A percentile compares a stretch with the other conserved stretches of the same genome.
These are phyloP conservation scores for Himalopsyche phryganea DNA, from an alignment of 1,140 invertebrate genomes.

Conservation along the genomic window DNA sequence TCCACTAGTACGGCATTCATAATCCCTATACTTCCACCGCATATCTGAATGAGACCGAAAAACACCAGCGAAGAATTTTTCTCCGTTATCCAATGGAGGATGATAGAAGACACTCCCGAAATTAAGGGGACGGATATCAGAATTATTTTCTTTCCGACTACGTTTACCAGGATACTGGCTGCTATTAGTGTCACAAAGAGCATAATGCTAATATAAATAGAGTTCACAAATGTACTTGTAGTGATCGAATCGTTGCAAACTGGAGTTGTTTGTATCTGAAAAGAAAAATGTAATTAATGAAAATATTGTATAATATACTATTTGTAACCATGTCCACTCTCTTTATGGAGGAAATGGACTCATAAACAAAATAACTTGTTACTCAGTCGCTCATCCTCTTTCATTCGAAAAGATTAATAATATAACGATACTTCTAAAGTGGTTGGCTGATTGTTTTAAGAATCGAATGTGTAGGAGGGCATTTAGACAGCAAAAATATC, in stretches of 20 bases:
- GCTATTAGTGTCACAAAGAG: conserved; percentile 48
- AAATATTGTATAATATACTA: neutral
- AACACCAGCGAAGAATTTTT: conserved; percentile 40
- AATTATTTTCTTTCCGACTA: conserved; percentile 45
- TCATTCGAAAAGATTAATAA: too few relatives aligned
- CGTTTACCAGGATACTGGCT: conserved; percentile 45
- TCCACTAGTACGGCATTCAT: conserved; percentile 49
- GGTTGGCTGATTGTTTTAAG: too few relatives aligned
- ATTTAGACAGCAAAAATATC: too few relatives aligned
- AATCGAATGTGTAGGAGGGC: too few relatives aligned
- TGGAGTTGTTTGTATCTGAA: neutral
- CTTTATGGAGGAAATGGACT: neutral
- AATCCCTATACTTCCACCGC: conserved; percentile 45
- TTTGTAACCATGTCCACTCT: neutral
- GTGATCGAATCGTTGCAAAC: conserved; percentile 45
- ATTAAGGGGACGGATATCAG: conserved; percentile 37
- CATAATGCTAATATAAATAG: conserved; percentile 47
- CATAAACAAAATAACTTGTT: too few relatives aligned
- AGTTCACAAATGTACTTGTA: conserved; percentile 42
- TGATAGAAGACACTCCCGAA: conserved; percentile 41
- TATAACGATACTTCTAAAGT: too few relatives aligned
- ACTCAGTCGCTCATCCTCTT: too few relatives aligned
- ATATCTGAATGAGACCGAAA: conserved; percentile 48
- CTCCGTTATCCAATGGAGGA: conserved; percentile 37
- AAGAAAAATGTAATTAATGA: neutral